Base-by-base conservation (phyloP, 2,797 vertebrate species). In the Lithobates sylvaticus region DNA sequence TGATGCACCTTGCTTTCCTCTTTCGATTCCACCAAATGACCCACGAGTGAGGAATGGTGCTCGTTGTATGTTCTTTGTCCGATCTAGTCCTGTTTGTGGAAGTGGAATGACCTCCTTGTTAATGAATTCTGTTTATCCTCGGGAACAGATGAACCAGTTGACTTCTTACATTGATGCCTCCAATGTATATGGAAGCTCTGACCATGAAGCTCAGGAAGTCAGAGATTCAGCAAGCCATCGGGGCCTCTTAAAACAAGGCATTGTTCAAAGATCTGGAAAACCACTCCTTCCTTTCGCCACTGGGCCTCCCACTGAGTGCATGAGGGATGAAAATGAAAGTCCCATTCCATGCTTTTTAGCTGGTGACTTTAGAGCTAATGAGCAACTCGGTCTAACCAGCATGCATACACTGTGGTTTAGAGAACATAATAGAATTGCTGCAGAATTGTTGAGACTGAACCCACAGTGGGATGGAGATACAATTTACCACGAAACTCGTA, bases 391-490 rank as follows among this genome's bases (percentile, higher is more conserved):
- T 47, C 94, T 99, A 89, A 99, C 98, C 0, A 95, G 98, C 86
- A 98, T 99, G 97, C 98, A 99, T 90, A 99, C 98, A 0, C 88
- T 98, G 72, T 99, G 98, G 98, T 97, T 99, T 90, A 95, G 98
- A 23, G 98, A 99, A 78, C 98, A 99, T 93, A 99, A 99, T 90
- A 97, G 98, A 84, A 92, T 99, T 10, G 98, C 98, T 0, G 91
- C 96, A 0, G 97, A 98, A 90, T 91, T 99, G 23, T 94, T 99
- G 77, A 93, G 94, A 78, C 94, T 99, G 32, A 99, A 99, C 91
- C 97, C 98, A 0, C 98, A 99, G 90, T 99, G 98, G 98, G 98
- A 99, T 0, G 98, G 98, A 0, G 98, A 99, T 92, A 99, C 98
- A 88, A 95, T 99, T 89, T 99, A 99, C 93, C 96, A 99, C 0